Evolutionary conservation across 2,888 invertebrate genomes (phyloP), one percentile per base, ranked within the genome.

Genomic region (Dicycla oo): DNA sequence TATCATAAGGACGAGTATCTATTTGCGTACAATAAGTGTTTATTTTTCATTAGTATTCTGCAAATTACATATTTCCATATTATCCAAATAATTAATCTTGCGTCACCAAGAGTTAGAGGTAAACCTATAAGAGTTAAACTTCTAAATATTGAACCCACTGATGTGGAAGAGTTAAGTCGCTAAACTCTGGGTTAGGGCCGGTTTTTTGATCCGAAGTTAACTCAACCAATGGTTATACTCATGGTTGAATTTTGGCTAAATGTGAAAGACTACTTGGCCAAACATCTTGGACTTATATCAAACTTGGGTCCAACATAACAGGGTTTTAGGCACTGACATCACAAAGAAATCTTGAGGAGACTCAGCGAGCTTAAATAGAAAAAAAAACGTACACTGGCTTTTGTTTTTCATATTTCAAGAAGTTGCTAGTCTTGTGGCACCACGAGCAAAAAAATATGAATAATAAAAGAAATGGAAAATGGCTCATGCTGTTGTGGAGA

Each of bases 41-140:
- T 75, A 78, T 45, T 57, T 57, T n/a, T 53, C 40, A 63, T 61
- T 57, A 57, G 10, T 56, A 69, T 69, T 78, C 30, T n/a, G 40
- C 8, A 57, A 51, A 58, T 40, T 6, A 34, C 38, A 8, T 38
- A 38, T 30, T 30, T 3, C 30, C 51, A 43, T 20, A 23, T 51
- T 45, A 43, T n/a, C 4, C 20, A 63, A 15, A 13, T 45, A 38
- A 53, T 43, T 51, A 61, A 70, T n/a, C n/a, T n/a, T n/a, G n/a
- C n/a, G n/a, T n/a, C n/a, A n/a, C n/a, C n/a, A n/a, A n/a, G n/a
- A n/a, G n/a, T n/a, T n/a, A n/a, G n/a, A n/a, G n/a, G n/a, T n/a
- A n/a, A n/a, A n/a, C n/a, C n/a, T n/a, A n/a, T n/a, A n/a, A n/a
- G n/a, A n/a, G n/a, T n/a, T n/a, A n/a, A n/a, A n/a, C n/a, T n/a